Conservation (phyloP, 2,797 vertebrate species). For the Poliocrania exsul region DNA sequence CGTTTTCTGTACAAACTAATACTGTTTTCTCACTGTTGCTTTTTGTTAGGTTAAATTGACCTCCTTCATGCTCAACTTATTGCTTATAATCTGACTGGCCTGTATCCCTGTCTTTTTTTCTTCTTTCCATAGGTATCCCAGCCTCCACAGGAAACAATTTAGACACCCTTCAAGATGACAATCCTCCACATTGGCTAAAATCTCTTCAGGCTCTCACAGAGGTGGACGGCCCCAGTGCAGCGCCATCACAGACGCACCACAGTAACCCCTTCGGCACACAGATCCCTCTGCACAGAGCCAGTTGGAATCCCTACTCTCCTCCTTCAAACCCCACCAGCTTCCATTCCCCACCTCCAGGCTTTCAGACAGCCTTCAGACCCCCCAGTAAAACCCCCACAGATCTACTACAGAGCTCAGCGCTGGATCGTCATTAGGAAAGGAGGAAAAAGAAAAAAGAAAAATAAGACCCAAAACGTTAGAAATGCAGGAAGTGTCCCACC, state of each 20-base stretch:
- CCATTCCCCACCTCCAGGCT: constrained; percentile 97
- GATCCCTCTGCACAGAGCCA: constrained; percentile 96
- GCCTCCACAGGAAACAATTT: constrained; percentile 93
- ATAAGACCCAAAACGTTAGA: constrained; percentile 73
- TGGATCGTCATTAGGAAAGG: constrained; percentile 95
- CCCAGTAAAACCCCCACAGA: constrained; percentile 97
- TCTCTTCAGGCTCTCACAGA: constrained; percentile 98
- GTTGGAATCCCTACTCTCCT: constrained; percentile 93
- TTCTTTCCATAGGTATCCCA: constrained; percentile 86
- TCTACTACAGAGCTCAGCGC: constrained; percentile 97
- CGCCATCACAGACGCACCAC: constrained; percentile 80
- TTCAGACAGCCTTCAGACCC: constrained; percentile 99
- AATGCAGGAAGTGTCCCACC: constrained; percentile 78
- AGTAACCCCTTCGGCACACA: constrained; percentile 90
- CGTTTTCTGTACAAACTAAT: constrained; percentile 55
- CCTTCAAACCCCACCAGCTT: constrained; percentile 91
- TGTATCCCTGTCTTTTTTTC: constrained; percentile 36
- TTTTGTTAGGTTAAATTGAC: constrained; percentile 57
- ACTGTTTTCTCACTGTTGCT: constrained; percentile 26
- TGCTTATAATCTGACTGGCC: constrained; percentile 56
- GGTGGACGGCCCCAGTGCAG: constrained; percentile 92
- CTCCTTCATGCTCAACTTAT: not conserved
- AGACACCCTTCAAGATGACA: constrained; percentile 98
- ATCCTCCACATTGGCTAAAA: constrained; percentile 99
- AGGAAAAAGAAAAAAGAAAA: constrained; percentile 68